Evolutionary conservation across 2,113 vertebrate genomes (phyloP).

Genomic region (Pelecanus crispus): DNA sequence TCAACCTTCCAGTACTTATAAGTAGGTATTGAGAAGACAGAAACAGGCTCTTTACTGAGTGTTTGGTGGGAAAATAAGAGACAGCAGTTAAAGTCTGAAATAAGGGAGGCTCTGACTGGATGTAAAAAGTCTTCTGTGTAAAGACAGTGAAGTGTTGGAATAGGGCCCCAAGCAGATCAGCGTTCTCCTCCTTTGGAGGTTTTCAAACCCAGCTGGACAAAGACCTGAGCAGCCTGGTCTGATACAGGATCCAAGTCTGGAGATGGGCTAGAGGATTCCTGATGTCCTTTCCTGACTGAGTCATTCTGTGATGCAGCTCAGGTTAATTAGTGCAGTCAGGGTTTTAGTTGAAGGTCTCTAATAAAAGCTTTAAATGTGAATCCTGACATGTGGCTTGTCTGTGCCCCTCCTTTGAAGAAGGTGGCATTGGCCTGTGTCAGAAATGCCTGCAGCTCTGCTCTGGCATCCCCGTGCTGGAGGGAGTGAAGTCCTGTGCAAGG

Average conservation of each 20-base stretch:
- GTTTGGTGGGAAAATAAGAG: background rate
- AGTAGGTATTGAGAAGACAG: background rate
- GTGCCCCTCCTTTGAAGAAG: background rate
- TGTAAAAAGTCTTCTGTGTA: background rate
- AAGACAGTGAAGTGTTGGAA: background rate
- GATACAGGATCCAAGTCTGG: background rate
- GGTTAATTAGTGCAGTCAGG: background rate
- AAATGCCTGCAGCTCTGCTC: background rate
- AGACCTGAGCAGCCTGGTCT: background rate
- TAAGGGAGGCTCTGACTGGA: background rate
- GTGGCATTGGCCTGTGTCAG: background rate
- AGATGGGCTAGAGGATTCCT: background rate
- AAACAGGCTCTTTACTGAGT: background rate
- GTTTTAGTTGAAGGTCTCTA: background rate
- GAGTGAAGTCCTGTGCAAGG: background rate
- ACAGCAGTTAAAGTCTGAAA: background rate
- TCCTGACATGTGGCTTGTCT: background rate
- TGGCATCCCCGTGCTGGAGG: accelerated
- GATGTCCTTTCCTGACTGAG: background rate
- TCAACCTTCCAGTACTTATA: background rate
- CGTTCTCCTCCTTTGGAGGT: background rate
- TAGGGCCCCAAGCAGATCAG: background rate
- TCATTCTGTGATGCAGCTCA: background rate
- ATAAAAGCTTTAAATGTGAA: background rate
- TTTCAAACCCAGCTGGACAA: background rate